A percentile compares a stretch with the other conserved stretches of the same genome.
phyloP scores from a whole-genome alignment of 1,140 invertebrate genomes.

The Paracyclopina nana region DNA sequence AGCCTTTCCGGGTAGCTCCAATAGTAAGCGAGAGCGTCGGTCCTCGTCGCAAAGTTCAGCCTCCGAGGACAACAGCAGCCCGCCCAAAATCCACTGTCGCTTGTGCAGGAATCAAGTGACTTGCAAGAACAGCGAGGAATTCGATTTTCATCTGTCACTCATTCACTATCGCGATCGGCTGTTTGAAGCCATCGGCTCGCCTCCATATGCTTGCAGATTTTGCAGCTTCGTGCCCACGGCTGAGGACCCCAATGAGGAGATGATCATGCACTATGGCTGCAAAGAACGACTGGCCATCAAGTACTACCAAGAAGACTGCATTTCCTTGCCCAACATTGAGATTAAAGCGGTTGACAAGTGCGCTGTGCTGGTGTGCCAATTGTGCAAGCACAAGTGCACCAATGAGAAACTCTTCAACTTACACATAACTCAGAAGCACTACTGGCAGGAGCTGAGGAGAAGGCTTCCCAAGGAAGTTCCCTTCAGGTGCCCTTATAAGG shows the following conservation, averaged over 20 bases:
- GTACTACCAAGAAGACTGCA: slow-evolving; percentile 9
- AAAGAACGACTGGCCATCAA: slow-evolving; percentile 9
- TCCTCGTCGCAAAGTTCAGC: too few relatives aligned
- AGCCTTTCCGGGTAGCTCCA: too few relatives aligned
- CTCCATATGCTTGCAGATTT: background rate
- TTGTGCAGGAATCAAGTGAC: background rate
- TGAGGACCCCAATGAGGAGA: slow-evolving; percentile 1
- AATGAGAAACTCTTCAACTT: background rate
- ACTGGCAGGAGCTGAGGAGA: slow-evolving; percentile 1
- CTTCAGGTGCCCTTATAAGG: slow-evolving; percentile 7
- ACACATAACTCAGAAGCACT: slow-evolving; percentile 9
- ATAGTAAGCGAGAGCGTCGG: too few relatives aligned
- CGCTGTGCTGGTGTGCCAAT: background rate
- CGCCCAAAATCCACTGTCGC: too few relatives aligned
- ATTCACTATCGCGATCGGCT: slow-evolving; percentile 6
- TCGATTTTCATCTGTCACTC: slow-evolving; percentile 3
- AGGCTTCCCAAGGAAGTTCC: slow-evolving; percentile 11
- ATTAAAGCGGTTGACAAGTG: background rate
- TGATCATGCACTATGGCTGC: slow-evolving; percentile 15
- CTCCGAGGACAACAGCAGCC: too few relatives aligned
- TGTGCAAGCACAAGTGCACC: slow-evolving; percentile 3
- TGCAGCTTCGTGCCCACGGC: background rate
- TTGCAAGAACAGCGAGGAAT: background rate
- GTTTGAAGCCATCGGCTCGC: background rate
- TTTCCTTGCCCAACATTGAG: background rate